Evolutionary conservation across 2,113 vertebrate genomes (phyloP), one percentile per base, ranked within the genome.

Genomic region (Garra rufa): DNA sequence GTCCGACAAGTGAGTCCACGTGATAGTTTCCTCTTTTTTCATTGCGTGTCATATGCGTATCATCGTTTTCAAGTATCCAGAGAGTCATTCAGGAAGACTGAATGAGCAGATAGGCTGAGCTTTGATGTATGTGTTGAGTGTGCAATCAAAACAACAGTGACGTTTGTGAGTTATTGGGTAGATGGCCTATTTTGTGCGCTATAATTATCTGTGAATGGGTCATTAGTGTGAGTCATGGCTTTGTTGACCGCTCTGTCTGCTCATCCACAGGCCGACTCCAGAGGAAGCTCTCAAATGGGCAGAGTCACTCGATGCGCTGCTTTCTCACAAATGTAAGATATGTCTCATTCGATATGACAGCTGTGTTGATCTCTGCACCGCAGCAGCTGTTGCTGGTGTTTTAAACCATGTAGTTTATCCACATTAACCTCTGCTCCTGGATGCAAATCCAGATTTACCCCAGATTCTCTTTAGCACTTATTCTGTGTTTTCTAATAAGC

Each of bases 291-390:
- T 95, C 57, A 95, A 94, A 87, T 99, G 97, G 97, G 95, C 95
- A 0, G 95, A 97, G 83, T 96, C 96, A 75, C 92, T 99, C 89
- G 95, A 98, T 83, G 95, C 95, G 85, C 93, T 99, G 89, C 95
- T 99, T 86, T 91, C 95, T 87, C 96, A 97, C 91, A 97, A 96
- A 93, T 97, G 97, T 99, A 91, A 95, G 96, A 93, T 57, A 43
- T 34, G 21, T 19, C 26, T 24, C 10, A 73, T 61, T 46, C 14
- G 21, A 59, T n/a, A 15, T 28, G 73, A 50, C 46, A 50, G 7
- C 26, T 50, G 43, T 30, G 26, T 19, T 50, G 44, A 78, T 78
- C 52, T 57, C 17, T 34, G 48, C 46, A 24, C 41, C 43, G 6
- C 43, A 48, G 71, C n/a, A 26, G 30, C 65, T 74, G 44, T 75